Percentiles rank a stretch among this genome's conserved stretches.
Evolutionary conservation across 2,797 vertebrate species (phyloP).

Genomic region (Hypotaenidia philippensis): DNA sequence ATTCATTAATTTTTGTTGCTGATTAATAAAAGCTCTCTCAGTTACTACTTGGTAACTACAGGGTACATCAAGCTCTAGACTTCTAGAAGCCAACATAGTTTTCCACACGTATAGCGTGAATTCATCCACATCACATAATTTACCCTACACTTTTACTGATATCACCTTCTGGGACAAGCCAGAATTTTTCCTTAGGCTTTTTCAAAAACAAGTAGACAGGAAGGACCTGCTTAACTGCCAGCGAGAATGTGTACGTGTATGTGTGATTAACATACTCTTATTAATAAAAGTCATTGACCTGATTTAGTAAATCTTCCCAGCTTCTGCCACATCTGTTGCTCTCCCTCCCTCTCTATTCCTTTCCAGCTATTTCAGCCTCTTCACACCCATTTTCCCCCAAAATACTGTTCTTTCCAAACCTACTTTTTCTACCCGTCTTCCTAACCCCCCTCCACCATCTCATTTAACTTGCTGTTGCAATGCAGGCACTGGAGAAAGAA

Average conservation of each 20-base stretch:
- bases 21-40: neutral
- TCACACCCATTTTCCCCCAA: neutral
- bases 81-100: neutral
- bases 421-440: neutral
- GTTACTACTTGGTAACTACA: neutral
- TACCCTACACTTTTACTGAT: neutral
- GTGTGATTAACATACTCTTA: neutral
- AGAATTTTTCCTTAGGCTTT: neutral
- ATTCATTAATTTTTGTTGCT: neutral
- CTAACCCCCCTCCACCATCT: neutral
- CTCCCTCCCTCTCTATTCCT: neutral
- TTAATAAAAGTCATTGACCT: neutral
- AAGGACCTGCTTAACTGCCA: accelerated
- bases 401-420: neutral
- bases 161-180: accelerated
- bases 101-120: accelerated
- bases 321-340: neutral
- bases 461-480: neutral
- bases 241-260: neutral
- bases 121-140: neutral
- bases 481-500: neutral
- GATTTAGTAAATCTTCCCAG: neutral
- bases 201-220: neutral
- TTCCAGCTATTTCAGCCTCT: neutral
- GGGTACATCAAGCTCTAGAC: neutral